A percentile compares a stretch with the other conserved stretches of the same genome.
Evolutionary conservation across 2,797 vertebrate genomes (phyloP).

Genomic region (Varecia variegata): DNA sequence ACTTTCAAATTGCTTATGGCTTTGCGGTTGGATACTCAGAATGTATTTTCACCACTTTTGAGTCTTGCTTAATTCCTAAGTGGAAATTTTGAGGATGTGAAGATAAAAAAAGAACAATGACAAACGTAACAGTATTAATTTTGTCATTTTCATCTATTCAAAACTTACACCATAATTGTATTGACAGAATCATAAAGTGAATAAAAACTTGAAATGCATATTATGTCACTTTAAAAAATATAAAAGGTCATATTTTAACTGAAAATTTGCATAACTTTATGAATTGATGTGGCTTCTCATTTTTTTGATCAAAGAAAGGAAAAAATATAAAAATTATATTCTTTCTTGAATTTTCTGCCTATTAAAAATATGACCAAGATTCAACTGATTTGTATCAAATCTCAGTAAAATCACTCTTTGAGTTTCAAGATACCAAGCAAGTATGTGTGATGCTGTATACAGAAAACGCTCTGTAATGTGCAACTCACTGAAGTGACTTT

Average conservation of each 20-base stretch:
- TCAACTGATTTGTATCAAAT: not conserved
- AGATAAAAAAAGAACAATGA: not conserved
- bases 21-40: not conserved
- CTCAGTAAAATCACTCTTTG: not conserved
- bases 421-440: not conserved
- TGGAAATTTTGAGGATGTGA: not conserved
- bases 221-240: not conserved
- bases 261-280: not conserved
- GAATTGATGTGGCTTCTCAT: not conserved
- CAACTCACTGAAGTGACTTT: not conserved
- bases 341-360: not conserved
- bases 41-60: not conserved
- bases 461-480: not conserved
- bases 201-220: not conserved
- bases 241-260: not conserved
- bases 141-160: not conserved
- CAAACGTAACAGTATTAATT: not conserved
- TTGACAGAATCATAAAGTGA: not conserved
- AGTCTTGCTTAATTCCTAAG: slow-evolving; percentile 25
- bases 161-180: not conserved
- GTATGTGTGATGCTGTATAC: not conserved
- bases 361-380: not conserved
- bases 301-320: not conserved
- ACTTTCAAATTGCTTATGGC: not conserved
- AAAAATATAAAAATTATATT: not conserved